These are phyloP conservation scores for Thecocarcelia acutangulata DNA, from an alignment of 2,888 invertebrate species.

Conservation along the genomic window DNA sequence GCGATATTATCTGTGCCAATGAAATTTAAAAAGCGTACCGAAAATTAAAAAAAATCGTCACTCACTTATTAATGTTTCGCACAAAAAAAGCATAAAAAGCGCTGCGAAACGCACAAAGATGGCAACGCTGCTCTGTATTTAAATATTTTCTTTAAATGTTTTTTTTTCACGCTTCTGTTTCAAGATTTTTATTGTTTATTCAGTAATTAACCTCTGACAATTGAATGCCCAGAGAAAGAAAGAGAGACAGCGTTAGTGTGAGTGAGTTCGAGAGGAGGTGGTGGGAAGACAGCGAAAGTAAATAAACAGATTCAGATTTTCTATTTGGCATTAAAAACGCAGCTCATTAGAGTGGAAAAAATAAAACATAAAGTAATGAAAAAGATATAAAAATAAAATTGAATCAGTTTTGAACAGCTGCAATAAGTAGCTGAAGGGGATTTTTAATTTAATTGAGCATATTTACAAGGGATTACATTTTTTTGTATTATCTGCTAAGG, in stretches of 20 bases:
- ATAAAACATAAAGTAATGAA: slow-evolving; percentile 3
- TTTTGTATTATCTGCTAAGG: not conserved
- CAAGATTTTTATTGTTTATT: slow-evolving; percentile 48
- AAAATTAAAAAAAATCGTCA: too few relatives aligned
- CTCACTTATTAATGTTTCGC: too few relatives aligned
- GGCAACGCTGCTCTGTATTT: too few relatives aligned
- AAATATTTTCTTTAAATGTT: not conserved
- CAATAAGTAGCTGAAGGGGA: slow-evolving; percentile 36
- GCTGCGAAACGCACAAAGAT: too few relatives aligned
- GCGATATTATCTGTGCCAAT: too few relatives aligned
- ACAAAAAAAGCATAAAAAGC: too few relatives aligned
- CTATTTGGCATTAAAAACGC: slow-evolving; percentile 16
- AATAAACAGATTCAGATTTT: slow-evolving; percentile 19
- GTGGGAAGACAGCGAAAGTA: too few relatives aligned
- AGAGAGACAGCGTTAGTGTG: too few relatives aligned
- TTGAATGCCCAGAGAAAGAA: not conserved
- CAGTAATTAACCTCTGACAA: slow-evolving; percentile 59
- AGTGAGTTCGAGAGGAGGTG: too few relatives aligned
- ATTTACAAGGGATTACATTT: slow-evolving; percentile 36
- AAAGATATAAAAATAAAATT: slow-evolving; percentile 4
- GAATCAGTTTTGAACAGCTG: slow-evolving; percentile 4
- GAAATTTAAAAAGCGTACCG: too few relatives aligned
- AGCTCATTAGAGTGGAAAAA: slow-evolving; percentile 38
- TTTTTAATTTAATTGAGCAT: slow-evolving; percentile 53
- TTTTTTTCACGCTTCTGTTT: not conserved